Percentiles rank a stretch among this genome's conserved stretches.
Evolutionary conservation across 1,140 invertebrate species (phyloP).

Genomic region (Nasonia longicornis): DNA sequence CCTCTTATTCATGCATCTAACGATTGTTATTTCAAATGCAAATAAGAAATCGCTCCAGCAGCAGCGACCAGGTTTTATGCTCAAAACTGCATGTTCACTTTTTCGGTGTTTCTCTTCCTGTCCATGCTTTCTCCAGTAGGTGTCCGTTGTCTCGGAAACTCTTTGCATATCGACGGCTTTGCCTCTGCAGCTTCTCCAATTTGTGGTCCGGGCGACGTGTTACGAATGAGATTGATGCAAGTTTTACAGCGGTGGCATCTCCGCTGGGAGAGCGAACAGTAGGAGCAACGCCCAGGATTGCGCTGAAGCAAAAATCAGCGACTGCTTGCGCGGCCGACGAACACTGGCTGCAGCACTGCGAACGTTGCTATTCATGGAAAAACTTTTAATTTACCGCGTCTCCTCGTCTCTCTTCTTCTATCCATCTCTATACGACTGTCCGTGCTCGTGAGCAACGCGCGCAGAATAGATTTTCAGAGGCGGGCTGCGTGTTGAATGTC

Average conservation of each 20-base stretch:
- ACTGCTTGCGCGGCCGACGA: conserved; percentile 41
- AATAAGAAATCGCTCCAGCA: conserved; percentile 2
- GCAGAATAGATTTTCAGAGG: not conserved
- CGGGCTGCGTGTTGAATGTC: not conserved
- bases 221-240: conserved; percentile 15
- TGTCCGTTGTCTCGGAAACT: not conserved
- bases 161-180: conserved; percentile 21
- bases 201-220: conserved; percentile 20
- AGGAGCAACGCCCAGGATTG: not conserved
- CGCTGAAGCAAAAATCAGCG: conserved; percentile 51
- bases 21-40: conserved; percentile 22
- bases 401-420: conserved; percentile 39
- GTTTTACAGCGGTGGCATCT: not conserved
- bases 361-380: conserved; percentile 57
- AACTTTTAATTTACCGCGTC: conserved; percentile 57
- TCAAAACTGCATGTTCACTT: not conserved
- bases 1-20: not conserved
- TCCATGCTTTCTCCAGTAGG: not conserved
- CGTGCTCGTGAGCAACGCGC: not conserved
- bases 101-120: not conserved
- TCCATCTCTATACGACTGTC: not conserved
- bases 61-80: not conserved
- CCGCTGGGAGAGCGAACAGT: not conserved
- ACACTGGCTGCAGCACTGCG: not conserved
- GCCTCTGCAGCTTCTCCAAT: conserved; percentile 14